These are phyloP conservation scores for Stenchaetothrips biformis DNA, from an alignment of 2,888 invertebrate species.

Conservation along the genomic window DNA sequence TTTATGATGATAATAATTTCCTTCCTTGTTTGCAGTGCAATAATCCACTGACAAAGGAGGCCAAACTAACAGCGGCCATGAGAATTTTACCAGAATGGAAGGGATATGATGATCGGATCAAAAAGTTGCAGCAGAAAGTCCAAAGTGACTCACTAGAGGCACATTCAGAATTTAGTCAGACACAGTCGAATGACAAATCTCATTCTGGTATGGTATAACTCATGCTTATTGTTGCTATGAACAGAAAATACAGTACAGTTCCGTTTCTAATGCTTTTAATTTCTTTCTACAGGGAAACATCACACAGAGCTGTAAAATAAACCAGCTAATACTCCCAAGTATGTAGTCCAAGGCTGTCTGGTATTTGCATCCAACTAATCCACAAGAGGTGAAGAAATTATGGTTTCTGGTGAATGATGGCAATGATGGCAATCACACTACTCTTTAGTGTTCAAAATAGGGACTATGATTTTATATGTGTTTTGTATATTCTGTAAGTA, in stretches of 20 bases:
- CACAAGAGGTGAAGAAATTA: background rate
- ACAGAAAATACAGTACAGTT: background rate
- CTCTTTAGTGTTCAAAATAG: background rate
- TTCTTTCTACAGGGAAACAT: background rate
- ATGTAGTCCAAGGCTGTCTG: background rate
- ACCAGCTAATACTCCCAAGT: background rate
- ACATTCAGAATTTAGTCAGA: background rate
- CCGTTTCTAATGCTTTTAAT: background rate
- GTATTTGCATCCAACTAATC: background rate
- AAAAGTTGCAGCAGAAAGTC: conserved; percentile 56
- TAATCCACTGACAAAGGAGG: conserved; percentile 99
- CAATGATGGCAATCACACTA: background rate
- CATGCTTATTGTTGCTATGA: no score
- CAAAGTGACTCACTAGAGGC: background rate
- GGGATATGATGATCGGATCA: conserved; percentile 89
- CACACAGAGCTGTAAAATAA: background rate
- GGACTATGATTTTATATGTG: background rate
- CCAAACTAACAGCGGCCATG: conserved; percentile 94
- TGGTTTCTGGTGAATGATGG: background rate
- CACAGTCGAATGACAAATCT: background rate
- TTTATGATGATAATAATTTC: conserved; percentile 1
- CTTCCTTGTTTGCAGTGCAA: conserved; percentile 68
- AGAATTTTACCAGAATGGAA: conserved; percentile 97
- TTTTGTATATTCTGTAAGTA: background rate
- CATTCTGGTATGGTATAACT: background rate